Base-by-base conservation (phyloP, 1,140 invertebrate genomes). In the Oreohelix idahoensis region DNA sequence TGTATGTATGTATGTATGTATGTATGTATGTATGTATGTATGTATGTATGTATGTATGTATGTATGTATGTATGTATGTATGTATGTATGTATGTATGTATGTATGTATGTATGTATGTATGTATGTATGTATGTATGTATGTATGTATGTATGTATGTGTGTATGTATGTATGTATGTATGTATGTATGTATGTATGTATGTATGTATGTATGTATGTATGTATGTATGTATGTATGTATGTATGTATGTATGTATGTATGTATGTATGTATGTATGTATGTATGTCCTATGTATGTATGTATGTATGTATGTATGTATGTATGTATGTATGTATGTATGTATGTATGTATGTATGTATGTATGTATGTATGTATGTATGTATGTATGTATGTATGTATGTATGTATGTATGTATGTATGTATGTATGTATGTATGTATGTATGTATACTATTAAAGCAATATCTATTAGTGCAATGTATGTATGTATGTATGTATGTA, bases 11-110 rank as follows among this genome's bases (percentile, higher is more conserved):
- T 38, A 5, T 74, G 36, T 35, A 15, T 74, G 23, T 74, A 15
- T 36, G 36, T 74, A 10, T 36, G 39, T 35, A 15, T 39, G 36
- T 26, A 32, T 74, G 10, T 74, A 74, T 74, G 10, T 74, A 74
- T 74, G 10, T 74, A 74, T 74, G 10, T 74, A 74, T 74, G 10
- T 74, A 74, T 74, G 10, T 74, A 74, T 74, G 10, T 74, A 74
- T 74, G 10, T 74, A 74, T 74, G 10, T 74, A 74, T 74, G 10
- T 74, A 74, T 74, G 10, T 74, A 74, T 74, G 10, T 74, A 74
- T 74, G 10, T 38, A 38, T 38, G 4, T 74, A 45, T 45, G 42
- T 45, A 5, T 45, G 42, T 45, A 35, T 20, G 17, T 73, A 13
- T 73, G 70, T 45, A 15, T 45, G 42, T 45, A 15, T 15, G 42